These are phyloP conservation scores for Anas bahamensis DNA, from an alignment of 2,797 vertebrate genomes.

Conservation along the genomic window DNA sequence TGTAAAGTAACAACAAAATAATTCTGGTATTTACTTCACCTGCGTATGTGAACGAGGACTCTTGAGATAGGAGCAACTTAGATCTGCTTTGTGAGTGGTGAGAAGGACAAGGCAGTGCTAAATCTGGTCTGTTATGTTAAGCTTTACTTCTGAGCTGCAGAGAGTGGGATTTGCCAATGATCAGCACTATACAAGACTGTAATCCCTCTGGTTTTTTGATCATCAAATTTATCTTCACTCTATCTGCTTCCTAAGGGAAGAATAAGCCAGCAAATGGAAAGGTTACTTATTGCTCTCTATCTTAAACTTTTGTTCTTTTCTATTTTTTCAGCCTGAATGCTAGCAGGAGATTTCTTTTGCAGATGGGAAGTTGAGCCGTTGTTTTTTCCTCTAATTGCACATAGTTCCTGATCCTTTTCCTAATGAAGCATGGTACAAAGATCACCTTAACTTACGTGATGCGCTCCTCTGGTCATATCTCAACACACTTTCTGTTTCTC, in stretches of 20 bases:
- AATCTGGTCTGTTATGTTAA: constrained; percentile 47
- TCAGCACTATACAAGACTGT: constrained; percentile 21
- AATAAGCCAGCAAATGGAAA: constrained; percentile 48
- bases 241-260: constrained; percentile 44
- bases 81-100: neutral
- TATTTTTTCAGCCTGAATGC: neutral
- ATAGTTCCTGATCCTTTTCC: constrained; percentile 7
- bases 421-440: neutral
- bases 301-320: constrained; percentile 37
- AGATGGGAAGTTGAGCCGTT: neutral
- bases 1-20: neutral
- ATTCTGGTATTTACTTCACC: neutral
- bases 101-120: constrained; percentile 56
- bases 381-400: neutral
- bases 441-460: neutral
- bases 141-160: constrained; percentile 42
- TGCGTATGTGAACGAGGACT: neutral
- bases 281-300: constrained; percentile 25
- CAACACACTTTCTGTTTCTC: neutral
- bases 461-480: neutral
- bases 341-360: neutral
- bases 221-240: constrained; percentile 42
- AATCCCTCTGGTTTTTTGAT: constrained; percentile 53
- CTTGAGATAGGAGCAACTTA: neutral
- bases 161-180: constrained; percentile 51